Evolutionary conservation across 2,888 invertebrate species (phyloP).

Genomic region (Eristalis arbustorum): DNA sequence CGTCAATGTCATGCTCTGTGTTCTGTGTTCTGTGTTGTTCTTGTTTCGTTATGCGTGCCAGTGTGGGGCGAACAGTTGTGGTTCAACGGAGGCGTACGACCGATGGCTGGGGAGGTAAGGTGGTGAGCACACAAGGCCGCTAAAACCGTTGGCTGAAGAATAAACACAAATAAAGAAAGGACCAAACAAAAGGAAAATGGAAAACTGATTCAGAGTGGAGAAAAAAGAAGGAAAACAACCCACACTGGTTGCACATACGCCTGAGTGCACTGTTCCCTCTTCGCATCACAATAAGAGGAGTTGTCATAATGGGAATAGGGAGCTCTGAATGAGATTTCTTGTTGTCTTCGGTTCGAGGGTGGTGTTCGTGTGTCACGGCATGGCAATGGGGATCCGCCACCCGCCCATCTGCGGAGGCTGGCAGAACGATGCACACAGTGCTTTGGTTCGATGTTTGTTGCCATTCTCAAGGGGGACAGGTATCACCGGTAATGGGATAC

Average conservation of each 20-base stretch:
- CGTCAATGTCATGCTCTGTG: slow-evolving; percentile 55
- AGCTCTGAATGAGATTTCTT: slow-evolving; percentile 20
- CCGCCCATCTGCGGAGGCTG: background rate
- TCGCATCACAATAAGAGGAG: slow-evolving; percentile 15
- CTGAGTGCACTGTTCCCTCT: slow-evolving; percentile 24
- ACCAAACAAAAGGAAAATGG: slow-evolving; percentile 35
- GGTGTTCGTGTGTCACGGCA: background rate
- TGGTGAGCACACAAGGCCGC: background rate
- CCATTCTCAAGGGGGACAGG: background rate
- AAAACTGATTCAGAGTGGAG: slow-evolving; percentile 15
- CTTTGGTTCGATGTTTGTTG: background rate
- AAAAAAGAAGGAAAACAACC: background rate
- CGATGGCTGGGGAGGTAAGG: background rate
- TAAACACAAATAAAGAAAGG: slow-evolving; percentile 16
- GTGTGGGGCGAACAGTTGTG: slow-evolving; percentile 8
- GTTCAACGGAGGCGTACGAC: background rate
- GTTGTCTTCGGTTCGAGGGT: background rate
- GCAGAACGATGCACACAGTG: slow-evolving; percentile 7
- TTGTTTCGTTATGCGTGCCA: slow-evolving; percentile 44
- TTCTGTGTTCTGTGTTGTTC: slow-evolving; percentile 20
- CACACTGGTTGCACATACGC: slow-evolving; percentile 40
- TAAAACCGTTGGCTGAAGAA: slow-evolving; percentile 7
- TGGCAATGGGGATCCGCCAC: background rate
- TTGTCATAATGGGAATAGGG: slow-evolving; percentile 29
- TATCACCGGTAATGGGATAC: slow-evolving; percentile 6